Evolutionary conservation across 2,888 invertebrate genomes (phyloP), one percentile per base, ranked within the genome.

Genomic region (Pristionchus entomophagus): DNA sequence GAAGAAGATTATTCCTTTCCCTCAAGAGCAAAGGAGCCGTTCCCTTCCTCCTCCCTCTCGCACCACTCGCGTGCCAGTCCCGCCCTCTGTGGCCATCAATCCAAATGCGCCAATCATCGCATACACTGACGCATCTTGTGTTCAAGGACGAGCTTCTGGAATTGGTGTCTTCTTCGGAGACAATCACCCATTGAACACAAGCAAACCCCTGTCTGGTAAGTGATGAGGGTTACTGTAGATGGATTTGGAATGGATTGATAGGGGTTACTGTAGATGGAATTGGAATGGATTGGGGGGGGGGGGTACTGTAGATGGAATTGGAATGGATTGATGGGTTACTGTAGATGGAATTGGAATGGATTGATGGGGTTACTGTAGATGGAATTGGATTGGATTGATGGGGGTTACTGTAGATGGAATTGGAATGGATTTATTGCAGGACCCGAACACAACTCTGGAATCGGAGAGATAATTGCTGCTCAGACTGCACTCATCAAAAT

Each of bases 81-180:
- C 56, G 5, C 17, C 69, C 17, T 38, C 69, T 69, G 2, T n/a
- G 38, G 22, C 10, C 6, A n/a, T n/a, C 69, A 38, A 38, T 19
- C 22, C 69, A 38, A 69, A 35, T 38, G 69, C 69, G 38, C 69
- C 69, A 22, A 69, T 69, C 19, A n/a, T 69, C 22, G 84, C 53
- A 35, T 86, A 86, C 77, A 86, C 86, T 49, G 86, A 86, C 26
- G 86, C 29, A 10, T 69, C 69, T 19, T 83, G 83, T 26, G 29
- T 84, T 5, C 14, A 32, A 12, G n/a, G 59, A 22, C 19, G 53
- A 19, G 86, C 77, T 2, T 84, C 86, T 17, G 83, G 83, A 69
- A 77, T 86, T 26, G 86, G 83, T 32, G 41, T 73, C 77, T 86
- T 38, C 78, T 86, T 84, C 62, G 86, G 86, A 38, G 49, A 59